Evolutionary conservation across 2,113 vertebrate genomes (phyloP).

Genomic region (Pampusana beccarii): DNA sequence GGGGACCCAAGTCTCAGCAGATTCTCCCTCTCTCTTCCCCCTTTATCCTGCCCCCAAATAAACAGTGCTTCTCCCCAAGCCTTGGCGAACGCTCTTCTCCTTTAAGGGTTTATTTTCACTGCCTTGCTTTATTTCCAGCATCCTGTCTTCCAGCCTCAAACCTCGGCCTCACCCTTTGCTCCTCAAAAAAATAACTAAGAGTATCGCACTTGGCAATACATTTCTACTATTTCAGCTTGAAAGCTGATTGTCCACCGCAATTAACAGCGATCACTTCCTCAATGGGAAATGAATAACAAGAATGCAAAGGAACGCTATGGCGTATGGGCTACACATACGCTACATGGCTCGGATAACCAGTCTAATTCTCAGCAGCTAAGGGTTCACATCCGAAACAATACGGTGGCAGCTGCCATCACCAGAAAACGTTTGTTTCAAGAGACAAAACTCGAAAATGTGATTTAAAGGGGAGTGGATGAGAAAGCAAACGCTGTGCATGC

Average conservation of each 20-base stretch:
- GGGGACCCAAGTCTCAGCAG: not conserved
- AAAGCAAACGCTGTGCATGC: not conserved
- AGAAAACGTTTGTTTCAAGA: not conserved
- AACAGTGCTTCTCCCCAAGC: not conserved
- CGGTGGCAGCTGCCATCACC: not conserved
- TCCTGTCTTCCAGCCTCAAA: not conserved
- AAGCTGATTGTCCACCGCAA: not conserved
- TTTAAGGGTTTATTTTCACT: not conserved
- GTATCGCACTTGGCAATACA: rapidly evolving
- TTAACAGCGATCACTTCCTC: not conserved
- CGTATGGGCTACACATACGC: not conserved
- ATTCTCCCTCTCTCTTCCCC: not conserved
- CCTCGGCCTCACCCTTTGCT: not conserved
- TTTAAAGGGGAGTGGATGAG: rapidly evolving
- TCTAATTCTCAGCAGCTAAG: not conserved
- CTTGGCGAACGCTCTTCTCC: not conserved
- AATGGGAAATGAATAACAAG: not conserved
- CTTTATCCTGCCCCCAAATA: not conserved
- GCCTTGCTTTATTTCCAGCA: not conserved
- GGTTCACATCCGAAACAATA: not conserved
- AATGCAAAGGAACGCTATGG: rapidly evolving
- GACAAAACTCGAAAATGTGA: not conserved
- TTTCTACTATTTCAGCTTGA: not conserved
- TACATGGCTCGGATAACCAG: not conserved
- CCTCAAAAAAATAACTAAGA: not conserved